Conservation (phyloP, 1,140 invertebrate genomes). For the Centruroides vittatus region DNA sequence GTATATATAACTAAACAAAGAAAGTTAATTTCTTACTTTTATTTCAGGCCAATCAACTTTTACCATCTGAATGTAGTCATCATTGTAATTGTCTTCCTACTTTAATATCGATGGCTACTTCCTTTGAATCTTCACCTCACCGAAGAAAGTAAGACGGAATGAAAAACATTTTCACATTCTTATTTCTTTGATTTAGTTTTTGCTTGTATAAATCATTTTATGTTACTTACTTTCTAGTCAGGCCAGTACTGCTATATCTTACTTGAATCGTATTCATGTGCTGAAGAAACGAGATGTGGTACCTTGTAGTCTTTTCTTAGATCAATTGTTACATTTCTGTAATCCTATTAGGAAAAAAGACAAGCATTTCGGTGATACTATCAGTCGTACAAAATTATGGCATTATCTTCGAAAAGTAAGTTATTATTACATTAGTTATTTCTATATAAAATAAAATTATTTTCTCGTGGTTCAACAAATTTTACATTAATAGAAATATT, state of each 20-base stretch:
- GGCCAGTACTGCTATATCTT: conserved; percentile 62
- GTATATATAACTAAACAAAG: too few relatives aligned
- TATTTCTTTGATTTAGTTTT: too few relatives aligned
- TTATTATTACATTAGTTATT: too few relatives aligned
- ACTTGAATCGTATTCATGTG: conserved; percentile 51
- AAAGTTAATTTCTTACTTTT: background rate
- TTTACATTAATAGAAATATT: too few relatives aligned
- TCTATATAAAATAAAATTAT: too few relatives aligned
- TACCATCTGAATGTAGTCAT: conserved; percentile 70
- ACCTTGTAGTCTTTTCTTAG: conserved; percentile 64
- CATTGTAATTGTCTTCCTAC: conserved; percentile 64
- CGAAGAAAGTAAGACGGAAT: conserved; percentile 23
- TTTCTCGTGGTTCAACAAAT: too few relatives aligned
- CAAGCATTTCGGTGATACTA: conserved; percentile 4
- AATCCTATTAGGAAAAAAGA: conserved; percentile 7
- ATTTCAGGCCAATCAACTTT: conserved; percentile 42
- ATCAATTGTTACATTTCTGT: conserved; percentile 48
- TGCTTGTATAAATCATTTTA: background rate
- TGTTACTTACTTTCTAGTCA: conserved; percentile 22
- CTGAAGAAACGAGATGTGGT: conserved; percentile 61
- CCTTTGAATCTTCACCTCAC: conserved; percentile 20
- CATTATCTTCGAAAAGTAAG: conserved; percentile 11
- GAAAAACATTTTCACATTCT: background rate
- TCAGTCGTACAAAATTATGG: conserved; percentile 11
- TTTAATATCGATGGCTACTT: conserved; percentile 59